phyloP scores from a whole-genome alignment of 1,140 invertebrate genomes.

The Cephus cinctus region DNA sequence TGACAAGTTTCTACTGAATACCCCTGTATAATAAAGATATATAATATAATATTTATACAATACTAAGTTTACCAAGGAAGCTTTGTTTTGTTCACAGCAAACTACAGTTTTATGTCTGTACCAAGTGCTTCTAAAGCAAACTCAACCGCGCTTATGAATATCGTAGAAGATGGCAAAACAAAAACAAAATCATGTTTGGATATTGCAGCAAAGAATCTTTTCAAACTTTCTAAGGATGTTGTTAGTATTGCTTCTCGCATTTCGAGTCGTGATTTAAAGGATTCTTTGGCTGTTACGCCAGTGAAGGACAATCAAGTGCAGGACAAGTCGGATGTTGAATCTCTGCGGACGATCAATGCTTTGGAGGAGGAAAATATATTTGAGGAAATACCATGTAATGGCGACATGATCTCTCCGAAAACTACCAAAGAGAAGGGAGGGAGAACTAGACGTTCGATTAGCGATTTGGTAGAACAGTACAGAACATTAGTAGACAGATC shows the following conservation, averaged over 20 bases:
- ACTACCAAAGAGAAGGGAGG: no score
- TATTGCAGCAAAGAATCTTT: conserved; percentile 13
- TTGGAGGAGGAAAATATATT: no score
- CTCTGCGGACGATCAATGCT: no score
- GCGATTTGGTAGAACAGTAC: conserved; percentile 44
- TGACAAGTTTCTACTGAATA: no score
- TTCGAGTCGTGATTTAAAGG: no score
- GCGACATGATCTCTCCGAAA: no score
- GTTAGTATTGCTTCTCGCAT: background rate
- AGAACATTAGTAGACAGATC: conserved; percentile 36
- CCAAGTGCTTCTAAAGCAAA: conserved; percentile 20
- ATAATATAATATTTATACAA: conserved; percentile 3
- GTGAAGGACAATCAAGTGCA: conserved; percentile 12
- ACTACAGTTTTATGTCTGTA: conserved; percentile 24
- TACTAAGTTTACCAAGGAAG: no score
- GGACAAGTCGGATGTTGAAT: no score
- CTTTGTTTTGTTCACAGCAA: conserved; percentile 20
- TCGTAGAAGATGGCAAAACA: conserved; percentile 13
- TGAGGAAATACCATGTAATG: no score
- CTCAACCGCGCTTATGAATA: conserved; percentile 23
- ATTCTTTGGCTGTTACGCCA: no score
- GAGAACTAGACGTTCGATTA: conserved; percentile 31
- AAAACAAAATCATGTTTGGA: conserved; percentile 18
- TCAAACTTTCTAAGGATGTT: conserved; percentile 7
- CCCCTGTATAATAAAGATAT: background rate